Evolutionary conservation across 2,888 invertebrate species (phyloP).

Genomic region (Nysson spinosus): DNA sequence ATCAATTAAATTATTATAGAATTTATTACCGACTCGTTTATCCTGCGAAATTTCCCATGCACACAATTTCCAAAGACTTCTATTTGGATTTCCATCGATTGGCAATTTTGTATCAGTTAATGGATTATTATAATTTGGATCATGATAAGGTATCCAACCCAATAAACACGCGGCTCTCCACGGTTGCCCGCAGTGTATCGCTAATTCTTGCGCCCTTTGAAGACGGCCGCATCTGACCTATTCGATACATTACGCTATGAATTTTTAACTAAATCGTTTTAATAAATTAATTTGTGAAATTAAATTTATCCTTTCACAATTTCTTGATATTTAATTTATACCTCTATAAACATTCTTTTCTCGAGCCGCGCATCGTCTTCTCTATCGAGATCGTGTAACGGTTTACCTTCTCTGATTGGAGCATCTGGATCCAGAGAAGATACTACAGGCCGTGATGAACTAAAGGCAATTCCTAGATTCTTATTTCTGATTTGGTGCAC

Average conservation of each 20-base stretch:
- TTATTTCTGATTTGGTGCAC: conserved; percentile 84
- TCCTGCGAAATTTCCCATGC: conserved; percentile 80
- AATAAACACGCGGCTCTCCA: conserved; percentile 95
- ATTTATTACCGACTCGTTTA: conserved; percentile 70
- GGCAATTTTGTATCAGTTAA: conserved; percentile 77
- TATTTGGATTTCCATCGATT: conserved; percentile 89
- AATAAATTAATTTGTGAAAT: not conserved
- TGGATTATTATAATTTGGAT: conserved; percentile 83
- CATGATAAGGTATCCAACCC: conserved; percentile 93
- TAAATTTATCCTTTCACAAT: not conserved
- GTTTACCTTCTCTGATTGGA: conserved; percentile 86
- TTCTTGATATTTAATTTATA: conserved; percentile 28
- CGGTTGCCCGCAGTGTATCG: conserved; percentile 91
- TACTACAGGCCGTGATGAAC: conserved; percentile 81
- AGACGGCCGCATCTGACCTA: conserved; percentile 92
- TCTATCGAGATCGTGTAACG: conserved; percentile 90
- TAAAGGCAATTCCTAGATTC: conserved; percentile 81
- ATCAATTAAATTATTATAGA: too few relatives aligned
- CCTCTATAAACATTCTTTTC: conserved; percentile 75
- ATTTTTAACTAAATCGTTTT: not conserved
- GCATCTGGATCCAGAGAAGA: conserved; percentile 93
- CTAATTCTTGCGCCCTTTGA: conserved; percentile 89
- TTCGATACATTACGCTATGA: conserved; percentile 77
- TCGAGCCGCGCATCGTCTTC: conserved; percentile 84
- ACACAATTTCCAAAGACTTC: conserved; percentile 88